Conservation (phyloP, 2,888 invertebrate species). For the Cheilosia grossa region DNA sequence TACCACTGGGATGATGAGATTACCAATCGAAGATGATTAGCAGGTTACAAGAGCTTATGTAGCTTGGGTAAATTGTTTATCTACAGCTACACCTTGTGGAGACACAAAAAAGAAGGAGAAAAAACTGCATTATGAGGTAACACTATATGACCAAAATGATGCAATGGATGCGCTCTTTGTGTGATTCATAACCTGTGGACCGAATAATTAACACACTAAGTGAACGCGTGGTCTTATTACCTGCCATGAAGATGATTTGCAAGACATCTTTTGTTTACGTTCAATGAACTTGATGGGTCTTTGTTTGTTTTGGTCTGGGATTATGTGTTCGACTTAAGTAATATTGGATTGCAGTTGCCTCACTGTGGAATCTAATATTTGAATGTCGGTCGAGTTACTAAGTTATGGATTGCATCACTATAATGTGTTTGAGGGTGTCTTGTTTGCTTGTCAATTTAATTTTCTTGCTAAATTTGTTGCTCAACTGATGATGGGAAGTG, state of each 20-base stretch:
- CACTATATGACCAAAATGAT: slow-evolving; percentile 26
- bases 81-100: slow-evolving; percentile 25
- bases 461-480: background rate
- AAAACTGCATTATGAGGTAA: slow-evolving; percentile 54
- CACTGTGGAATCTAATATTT: slow-evolving; percentile 21
- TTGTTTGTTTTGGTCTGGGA: slow-evolving; percentile 31
- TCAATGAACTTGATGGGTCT: slow-evolving; percentile 57
- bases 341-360: slow-evolving; percentile 27
- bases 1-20: slow-evolving; percentile 13
- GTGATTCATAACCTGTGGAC: slow-evolving; percentile 14
- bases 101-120: slow-evolving; percentile 4
- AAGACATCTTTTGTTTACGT: slow-evolving; percentile 31
- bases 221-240: slow-evolving; percentile 8
- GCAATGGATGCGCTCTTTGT: slow-evolving; percentile 13
- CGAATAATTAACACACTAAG: slow-evolving; percentile 29
- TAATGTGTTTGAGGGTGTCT: slow-evolving; percentile 3
- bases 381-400: slow-evolving; percentile 6
- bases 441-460: background rate
- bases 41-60: slow-evolving; percentile 31
- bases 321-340: slow-evolving; percentile 8
- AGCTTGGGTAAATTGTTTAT: slow-evolving; percentile 48
- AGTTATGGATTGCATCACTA: background rate
- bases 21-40: slow-evolving; percentile 59
- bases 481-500: background rate
- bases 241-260: slow-evolving; percentile 25